A percentile compares a stretch with the other conserved stretches of the same genome.
Evolutionary conservation across 2,888 invertebrate species (phyloP).

Genomic region (Spisula solida): DNA sequence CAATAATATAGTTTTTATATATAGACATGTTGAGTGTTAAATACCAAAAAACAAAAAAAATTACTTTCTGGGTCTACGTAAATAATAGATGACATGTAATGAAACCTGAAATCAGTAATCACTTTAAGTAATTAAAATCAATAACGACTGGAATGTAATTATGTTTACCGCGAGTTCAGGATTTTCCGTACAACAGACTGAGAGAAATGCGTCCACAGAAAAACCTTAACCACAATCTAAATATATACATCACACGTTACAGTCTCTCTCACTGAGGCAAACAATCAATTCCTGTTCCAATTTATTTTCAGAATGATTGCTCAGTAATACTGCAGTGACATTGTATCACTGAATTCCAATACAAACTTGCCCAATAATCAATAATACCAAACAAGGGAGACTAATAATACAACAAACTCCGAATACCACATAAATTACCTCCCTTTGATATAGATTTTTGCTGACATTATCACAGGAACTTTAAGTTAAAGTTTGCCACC

Average conservation of each 20-base stretch:
- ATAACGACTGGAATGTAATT: not conserved
- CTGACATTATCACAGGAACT: too few relatives aligned
- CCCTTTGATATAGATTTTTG: not conserved
- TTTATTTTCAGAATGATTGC: constrained; percentile 30
- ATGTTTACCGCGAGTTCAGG: not conserved
- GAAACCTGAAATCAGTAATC: not conserved
- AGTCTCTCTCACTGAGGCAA: not conserved
- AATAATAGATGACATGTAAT: not conserved
- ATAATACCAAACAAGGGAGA: not conserved
- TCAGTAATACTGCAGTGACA: constrained; percentile 5
- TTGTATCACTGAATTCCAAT: constrained; percentile 25
- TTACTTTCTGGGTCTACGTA: not conserved
- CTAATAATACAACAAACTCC: not conserved
- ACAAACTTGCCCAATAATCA: not conserved
- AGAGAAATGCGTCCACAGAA: not conserved
- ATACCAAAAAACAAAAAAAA: not conserved
- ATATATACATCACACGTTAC: not conserved
- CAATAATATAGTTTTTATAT: too few relatives aligned
- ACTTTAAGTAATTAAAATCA: constrained; percentile 22
- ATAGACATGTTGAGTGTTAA: not conserved
- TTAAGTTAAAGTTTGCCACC: too few relatives aligned
- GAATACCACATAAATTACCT: not conserved
- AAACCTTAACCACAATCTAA: not conserved
- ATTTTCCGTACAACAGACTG: not conserved
- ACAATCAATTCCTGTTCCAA: constrained; percentile 19